Base-by-base conservation (phyloP, 2,797 vertebrate genomes). In the Acanthurus tractus region DNA sequence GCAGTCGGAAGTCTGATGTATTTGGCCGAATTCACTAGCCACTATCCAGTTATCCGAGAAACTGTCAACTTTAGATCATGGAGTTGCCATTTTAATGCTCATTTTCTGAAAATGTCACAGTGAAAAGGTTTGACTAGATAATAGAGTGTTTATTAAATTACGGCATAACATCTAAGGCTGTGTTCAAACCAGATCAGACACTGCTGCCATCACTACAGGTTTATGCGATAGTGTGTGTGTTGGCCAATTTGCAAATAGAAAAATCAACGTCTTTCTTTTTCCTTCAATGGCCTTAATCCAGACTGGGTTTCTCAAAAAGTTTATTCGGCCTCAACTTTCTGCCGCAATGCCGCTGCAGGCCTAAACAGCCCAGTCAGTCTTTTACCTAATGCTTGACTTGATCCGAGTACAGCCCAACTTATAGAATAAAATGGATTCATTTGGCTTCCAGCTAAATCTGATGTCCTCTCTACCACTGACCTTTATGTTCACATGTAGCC, bases 1-100 rank as follows among this genome's bases (percentile, higher is more conserved):
- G 49, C 36, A 55, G 72, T 65, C 38, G 7, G 79, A 79, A 55
- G 76, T 83, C 76, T 86, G 70, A 82, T 0, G 20, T 67, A 77
- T 78, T 55, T 68, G 46, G 54, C 59, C 63, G 42, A 67, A 69
- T 22, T 50, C 61, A 22, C 12, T 1, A 76, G 58, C 45, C 77
- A 34, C 52, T 63, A 63, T 58, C 36, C 15, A 71, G 34, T 81
- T 65, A 80, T 50, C 11, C 64, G 49, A 83, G 55, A 76, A 63
- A 67, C 12, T 18, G 54, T 62, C 68, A 45, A 62, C 36, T 22
- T 54, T 29, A 0, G 22, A 23, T 55, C 29, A 54, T 20, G 18
- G 65, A 58, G 61, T 29, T 38, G 36, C 14, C 13, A 36, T n/a
- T 71, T 4, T 64, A 8, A 6, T 9, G 46, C 29, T 25, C 6